Evolutionary conservation across 2,113 vertebrate species (phyloP), one percentile per base, ranked within the genome.

Genomic region (Urocolius indicus): DNA sequence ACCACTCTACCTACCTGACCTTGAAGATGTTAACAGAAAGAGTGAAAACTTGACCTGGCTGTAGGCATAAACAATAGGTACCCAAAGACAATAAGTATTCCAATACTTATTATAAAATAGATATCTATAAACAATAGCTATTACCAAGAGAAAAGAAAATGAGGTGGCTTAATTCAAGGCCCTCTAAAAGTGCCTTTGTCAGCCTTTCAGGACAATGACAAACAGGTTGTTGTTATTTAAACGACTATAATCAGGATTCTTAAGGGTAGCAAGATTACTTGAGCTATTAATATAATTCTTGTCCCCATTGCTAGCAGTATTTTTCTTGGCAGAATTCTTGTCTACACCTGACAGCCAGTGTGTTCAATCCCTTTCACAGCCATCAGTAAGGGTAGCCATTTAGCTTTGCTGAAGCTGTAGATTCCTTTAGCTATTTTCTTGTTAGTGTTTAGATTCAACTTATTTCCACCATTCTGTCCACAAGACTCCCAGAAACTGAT

Each of bases 401-500:
- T 88, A 95, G 91, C 79, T 95, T 27, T 15, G 48, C 94, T 83
- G 93, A 82, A 92, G 81, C 54, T 87, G 66, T 61, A 69, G 84
- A 49, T 22, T 11, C 73, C 85, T 93, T 92, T 12, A 91, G 93
- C 45, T 89, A 45, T 87, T 90, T 92, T 89, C 96, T 96, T 96
- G 93, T 96, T 96, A 94, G 95, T n/a, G 54, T 84, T 97, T 90
- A 92, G 84, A 87, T 72, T 87, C 76, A 67, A 72, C 90, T 94
- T 87, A 65, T 24, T 80, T 83, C 94, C 65, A 45, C 86, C 78
- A 51, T 93, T 94, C 94, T 75, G 92, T 63, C 95, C 71, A 76
- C 41, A 66, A 51, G 88, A 46, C 87, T 94, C 92, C 80, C 88
- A 74, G 93, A 97, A 97, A 91, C 43, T 81, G 97, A 94, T 96